Percentiles rank a stretch among this genome's conserved stretches.
These are phyloP conservation scores for Diplosoma virens DNA, from an alignment of 23 tunicate species.

Conservation along the genomic window DNA sequence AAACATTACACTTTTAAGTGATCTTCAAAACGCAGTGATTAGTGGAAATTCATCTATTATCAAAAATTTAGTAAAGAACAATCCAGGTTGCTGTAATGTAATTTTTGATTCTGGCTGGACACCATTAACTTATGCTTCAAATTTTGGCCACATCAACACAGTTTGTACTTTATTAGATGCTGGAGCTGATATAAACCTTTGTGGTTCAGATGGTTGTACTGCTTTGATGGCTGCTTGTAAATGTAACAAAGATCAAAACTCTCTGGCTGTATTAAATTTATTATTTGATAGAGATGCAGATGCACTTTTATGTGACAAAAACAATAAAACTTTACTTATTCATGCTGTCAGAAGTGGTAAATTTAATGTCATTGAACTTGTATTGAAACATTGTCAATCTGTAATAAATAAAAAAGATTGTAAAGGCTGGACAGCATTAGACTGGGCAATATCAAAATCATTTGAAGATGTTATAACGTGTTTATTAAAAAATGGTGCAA, in stretches of 20 bases:
- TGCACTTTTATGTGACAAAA: slow-evolving; percentile 19
- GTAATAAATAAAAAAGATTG: slow-evolving; percentile 22
- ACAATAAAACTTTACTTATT: slow-evolving; percentile 51
- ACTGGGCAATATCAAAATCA: slow-evolving; percentile 43
- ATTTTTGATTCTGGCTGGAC: slow-evolving; percentile 68
- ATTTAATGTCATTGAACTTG: background rate
- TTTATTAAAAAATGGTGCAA: slow-evolving; percentile 14
- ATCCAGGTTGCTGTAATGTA: slow-evolving; percentile 16
- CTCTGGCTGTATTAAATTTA: background rate
- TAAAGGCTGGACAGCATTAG: slow-evolving; percentile 52
- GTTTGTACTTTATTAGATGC: slow-evolving; percentile 27
- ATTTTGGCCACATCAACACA: slow-evolving; percentile 41
- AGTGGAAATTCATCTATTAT: slow-evolving; percentile 11
- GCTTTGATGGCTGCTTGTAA: slow-evolving; percentile 68
- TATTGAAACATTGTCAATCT: background rate
- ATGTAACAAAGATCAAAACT: background rate
- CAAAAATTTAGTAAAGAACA: background rate
- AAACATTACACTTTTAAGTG: slow-evolving; percentile 13
- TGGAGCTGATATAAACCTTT: slow-evolving; percentile 39
- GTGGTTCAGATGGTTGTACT: slow-evolving; percentile 38
- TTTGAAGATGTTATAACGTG: background rate
- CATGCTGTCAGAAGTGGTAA: slow-evolving; percentile 48
- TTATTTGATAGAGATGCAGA: slow-evolving; percentile 36
- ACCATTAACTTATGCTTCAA: slow-evolving; percentile 53
- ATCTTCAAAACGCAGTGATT: slow-evolving; percentile 47